Base-by-base conservation (phyloP, 2,888 invertebrate genomes). In the Sphaeridia pumilis region DNA sequence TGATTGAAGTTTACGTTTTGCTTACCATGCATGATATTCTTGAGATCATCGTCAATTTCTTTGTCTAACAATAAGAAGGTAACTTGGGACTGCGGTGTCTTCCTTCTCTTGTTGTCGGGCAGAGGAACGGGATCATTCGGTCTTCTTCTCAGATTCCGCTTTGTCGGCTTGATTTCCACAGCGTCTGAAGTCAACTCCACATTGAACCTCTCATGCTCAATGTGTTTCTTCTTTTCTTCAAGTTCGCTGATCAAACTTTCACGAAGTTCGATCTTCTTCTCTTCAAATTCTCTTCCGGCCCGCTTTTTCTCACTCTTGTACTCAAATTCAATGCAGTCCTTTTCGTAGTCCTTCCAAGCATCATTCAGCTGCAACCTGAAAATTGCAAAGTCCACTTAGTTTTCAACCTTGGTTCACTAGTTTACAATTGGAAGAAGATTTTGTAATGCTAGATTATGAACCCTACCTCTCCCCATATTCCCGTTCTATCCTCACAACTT, bases 61-160 rank as follows among this genome's bases (percentile, higher is more conserved):
- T 84, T 82, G 62, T 94, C 93, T 65, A 92, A 92, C 54, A 94
- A 74, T 43, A 84, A 74, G 70, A 86, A 87, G 56, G 85, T 86
- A n/a, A 94, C 77, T 66, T 87, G 86, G 26, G 88, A 87, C 42
- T 82, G 80, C 2, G 86, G 82, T 3, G 85, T 82, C 56, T 72
- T 72, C 68, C 89, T 85, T 50, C 93, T 76, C 36, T 59, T 58
- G n/a, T n/a, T n/a, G 71, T 93, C 92, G 55, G 82, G 81, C 67
- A 87, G 81, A 5, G 87, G 87, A 56, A 84, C 80, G 0, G 94
- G 94, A 70, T 94, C 94, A 70, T 95, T 94, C 0, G 93, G 93
- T 24, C 95, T 77, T 56, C 94, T 76, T 3, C 95, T 75, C 25
- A 95, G 73, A 71, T 94, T 95, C 25, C 95, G 77, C 27, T 94